Conservation (phyloP, 2,113 vertebrate species). For the Vombatus ursinus region DNA sequence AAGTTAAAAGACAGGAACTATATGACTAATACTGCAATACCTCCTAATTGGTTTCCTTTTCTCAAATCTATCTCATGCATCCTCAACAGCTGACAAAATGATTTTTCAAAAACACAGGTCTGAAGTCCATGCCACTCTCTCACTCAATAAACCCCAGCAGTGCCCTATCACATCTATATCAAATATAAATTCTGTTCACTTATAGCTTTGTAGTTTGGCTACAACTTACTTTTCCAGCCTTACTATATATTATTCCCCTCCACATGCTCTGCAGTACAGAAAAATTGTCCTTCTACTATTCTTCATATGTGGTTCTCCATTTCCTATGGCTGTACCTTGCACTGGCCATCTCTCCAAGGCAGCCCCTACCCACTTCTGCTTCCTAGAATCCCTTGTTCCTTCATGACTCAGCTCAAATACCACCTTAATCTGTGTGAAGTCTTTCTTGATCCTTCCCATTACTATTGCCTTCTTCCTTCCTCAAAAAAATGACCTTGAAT, state of each 20-base stretch:
- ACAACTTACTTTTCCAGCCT: background rate
- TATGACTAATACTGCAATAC: background rate
- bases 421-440: background rate
- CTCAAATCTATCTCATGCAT: background rate
- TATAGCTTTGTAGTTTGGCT: background rate
- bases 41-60: background rate
- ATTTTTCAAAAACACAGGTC: background rate
- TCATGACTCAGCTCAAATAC: background rate
- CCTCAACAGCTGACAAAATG: background rate
- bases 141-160: background rate
- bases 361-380: background rate
- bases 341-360: background rate
- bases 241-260: background rate
- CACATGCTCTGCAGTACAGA: background rate
- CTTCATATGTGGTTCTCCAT: background rate
- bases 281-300: background rate
- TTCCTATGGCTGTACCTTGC: background rate
- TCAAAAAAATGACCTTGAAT: background rate
- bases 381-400: background rate
- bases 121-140: background rate
- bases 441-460: background rate
- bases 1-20: background rate
- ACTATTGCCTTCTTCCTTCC: background rate
- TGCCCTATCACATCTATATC: background rate
- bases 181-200: background rate